phyloP scores from a whole-genome alignment of 2,888 invertebrate species.

The Caradrina clavipalpis region DNA sequence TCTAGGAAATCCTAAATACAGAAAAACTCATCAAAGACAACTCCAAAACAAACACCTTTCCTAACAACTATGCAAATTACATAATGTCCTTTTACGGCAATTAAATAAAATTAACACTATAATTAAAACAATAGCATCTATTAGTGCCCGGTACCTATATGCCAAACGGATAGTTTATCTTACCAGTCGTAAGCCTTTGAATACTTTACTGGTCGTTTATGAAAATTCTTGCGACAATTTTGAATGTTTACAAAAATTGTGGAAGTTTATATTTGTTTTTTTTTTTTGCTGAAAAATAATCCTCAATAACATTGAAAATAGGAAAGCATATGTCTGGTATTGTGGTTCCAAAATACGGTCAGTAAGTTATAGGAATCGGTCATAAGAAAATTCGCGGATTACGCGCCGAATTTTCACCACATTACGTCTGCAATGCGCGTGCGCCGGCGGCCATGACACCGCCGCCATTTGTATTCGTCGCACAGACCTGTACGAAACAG shows the following conservation, averaged over 20 bases:
- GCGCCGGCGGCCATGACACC: slow-evolving; percentile 76
- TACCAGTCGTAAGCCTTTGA: too few species aligned
- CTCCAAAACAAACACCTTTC: slow-evolving; percentile 29
- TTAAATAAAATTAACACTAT: slow-evolving; percentile 19
- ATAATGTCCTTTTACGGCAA: slow-evolving; percentile 41
- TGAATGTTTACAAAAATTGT: too few species aligned
- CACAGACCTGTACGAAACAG: slow-evolving; percentile 55
- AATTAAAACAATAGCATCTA: slow-evolving; percentile 25
- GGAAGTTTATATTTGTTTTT: too few species aligned
- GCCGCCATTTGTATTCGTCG: slow-evolving; percentile 72
- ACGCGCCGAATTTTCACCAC: slow-evolving; percentile 69
- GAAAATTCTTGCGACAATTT: too few species aligned
- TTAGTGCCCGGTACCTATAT: too few species aligned
- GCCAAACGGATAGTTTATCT: too few species aligned
- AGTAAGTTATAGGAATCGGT: too few species aligned
- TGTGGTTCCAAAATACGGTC: too few species aligned
- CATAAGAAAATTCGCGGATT: slow-evolving; percentile 46
- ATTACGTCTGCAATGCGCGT: slow-evolving; percentile 67
- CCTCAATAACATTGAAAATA: too few species aligned
- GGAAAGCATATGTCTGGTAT: too few species aligned
- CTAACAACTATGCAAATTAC: slow-evolving; percentile 10
- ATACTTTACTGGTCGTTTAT: too few species aligned
- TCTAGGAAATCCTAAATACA: slow-evolving; percentile 32
- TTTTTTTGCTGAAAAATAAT: too few species aligned
- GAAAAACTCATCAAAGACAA: slow-evolving; percentile 2